Conservation (phyloP, 2,113 vertebrate species). For the Mirza zaza region DNA sequence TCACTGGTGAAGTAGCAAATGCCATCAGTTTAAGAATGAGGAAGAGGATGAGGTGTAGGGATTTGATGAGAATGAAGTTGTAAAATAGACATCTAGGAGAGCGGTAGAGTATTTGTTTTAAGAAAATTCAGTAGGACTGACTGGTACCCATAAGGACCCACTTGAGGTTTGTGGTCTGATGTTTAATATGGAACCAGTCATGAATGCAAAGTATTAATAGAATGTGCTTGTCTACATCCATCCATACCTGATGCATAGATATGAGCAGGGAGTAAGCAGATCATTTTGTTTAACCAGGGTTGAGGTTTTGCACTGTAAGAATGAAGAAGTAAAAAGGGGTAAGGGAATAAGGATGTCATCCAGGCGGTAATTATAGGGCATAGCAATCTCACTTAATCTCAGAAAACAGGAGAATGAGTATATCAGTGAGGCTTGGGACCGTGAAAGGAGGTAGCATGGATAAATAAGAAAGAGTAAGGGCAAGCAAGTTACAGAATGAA, state of each 20-base stretch:
- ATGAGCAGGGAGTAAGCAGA: not conserved
- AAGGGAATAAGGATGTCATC: not conserved
- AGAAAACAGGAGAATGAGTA: not conserved
- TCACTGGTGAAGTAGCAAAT: not conserved
- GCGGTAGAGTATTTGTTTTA: rapidly evolving
- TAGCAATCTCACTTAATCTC: not conserved
- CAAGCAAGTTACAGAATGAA: not conserved
- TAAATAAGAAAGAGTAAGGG: rapidly evolving
- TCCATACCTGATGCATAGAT: not conserved
- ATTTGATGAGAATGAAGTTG: not conserved
- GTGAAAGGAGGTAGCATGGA: not conserved
- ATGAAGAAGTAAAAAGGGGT: not conserved
- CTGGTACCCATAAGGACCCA: not conserved
- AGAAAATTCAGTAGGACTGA: not conserved
- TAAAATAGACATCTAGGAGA: not conserved
- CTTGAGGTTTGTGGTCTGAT: not conserved
- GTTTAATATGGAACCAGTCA: not conserved
- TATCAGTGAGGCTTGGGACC: too few relatives aligned
- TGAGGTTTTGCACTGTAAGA: not conserved
- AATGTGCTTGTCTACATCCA: not conserved
- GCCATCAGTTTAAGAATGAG: not conserved
- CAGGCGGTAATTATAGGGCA: not conserved
- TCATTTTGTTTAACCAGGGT: not conserved
- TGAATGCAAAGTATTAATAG: not conserved
- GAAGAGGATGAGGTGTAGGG: rapidly evolving